Conservation (phyloP, 2,113 vertebrate species). For the Onychorhynchus coronatus region DNA sequence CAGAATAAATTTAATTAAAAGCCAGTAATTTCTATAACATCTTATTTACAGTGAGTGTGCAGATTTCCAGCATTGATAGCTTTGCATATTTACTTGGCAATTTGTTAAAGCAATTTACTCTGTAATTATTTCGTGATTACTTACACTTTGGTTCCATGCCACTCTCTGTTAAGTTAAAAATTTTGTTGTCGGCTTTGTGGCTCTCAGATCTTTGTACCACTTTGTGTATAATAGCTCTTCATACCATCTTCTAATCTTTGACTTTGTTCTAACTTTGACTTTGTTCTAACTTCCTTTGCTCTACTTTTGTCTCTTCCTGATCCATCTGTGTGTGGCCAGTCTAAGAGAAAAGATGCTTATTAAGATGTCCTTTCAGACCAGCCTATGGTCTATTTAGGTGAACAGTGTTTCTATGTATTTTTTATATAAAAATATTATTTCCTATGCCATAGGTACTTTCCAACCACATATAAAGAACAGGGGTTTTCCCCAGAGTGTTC, state of each 20-base stretch:
- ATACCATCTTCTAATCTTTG: background rate
- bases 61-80: conserved; percentile 46
- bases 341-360: background rate
- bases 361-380: background rate
- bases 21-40: conserved; percentile 21
- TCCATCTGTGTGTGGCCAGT: background rate
- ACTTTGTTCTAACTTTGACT: background rate
- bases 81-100: conserved; percentile 51
- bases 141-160: conserved; percentile 12
- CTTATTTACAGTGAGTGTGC: background rate
- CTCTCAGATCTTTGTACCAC: background rate
- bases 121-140: conserved; percentile 52
- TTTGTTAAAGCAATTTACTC: conserved; percentile 56
- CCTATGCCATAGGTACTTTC: background rate
- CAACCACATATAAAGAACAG: background rate
- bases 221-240: background rate
- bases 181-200: background rate
- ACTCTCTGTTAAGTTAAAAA: background rate
- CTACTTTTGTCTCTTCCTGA: background rate
- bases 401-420: background rate
- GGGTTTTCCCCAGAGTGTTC: background rate
- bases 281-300: background rate
- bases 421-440: background rate
- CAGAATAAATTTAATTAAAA: conserved; percentile 53
- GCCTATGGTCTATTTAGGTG: background rate